Evolutionary conservation across 2,888 invertebrate genomes (phyloP), one percentile per base, ranked within the genome.

Genomic region (Pristionchus fissidentatus): DNA sequence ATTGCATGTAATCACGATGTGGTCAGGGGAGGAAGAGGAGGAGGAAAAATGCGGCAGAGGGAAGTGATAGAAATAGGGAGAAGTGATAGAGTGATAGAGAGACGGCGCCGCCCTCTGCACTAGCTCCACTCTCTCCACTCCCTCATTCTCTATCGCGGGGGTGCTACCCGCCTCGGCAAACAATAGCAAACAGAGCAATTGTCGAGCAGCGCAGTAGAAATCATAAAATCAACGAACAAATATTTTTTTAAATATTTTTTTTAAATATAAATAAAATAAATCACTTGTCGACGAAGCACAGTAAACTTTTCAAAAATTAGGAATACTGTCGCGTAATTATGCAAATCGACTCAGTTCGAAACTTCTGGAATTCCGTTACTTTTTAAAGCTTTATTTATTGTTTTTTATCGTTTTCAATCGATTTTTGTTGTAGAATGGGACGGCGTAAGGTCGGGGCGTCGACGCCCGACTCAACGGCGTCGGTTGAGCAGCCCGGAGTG

Each of bases 81-180:
- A 15, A 35, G 15, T 19, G 66, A 22, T 35, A 66, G 66, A n/a
- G 19, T n/a, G 38, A 22, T 38, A n/a, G 43, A 26, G 70, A 70
- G 70, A 43, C n/a, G 22, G 4, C 8, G n/a, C 38, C 70, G 70
- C 70, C 70, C 70, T 70, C 70, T 70, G 70, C 41, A 70, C 70
- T 55, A 8, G 22, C 55, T n/a, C 55, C 43, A 38, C 70, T 41
- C 70, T 41, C 70, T 32, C 19, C 62, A 35, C 32, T 35, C 15
- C 26, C 43, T 43, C 7, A n/a, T n/a, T n/a, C n/a, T n/a, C n/a
- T n/a, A n/a, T n/a, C 43, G 70, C 70, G 70, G 70, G 70, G 41
- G 70, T 70, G 70, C n/a, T n/a, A n/a, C n/a, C n/a, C n/a, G n/a
- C 43, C 70, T 70, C 70, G n/a, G 70, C 70, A 70, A 70, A 70